A percentile compares a stretch with the other conserved stretches of the same genome.
These are phyloP conservation scores for Phyto melanocephala DNA, from an alignment of 2,888 invertebrate species.

Conservation along the genomic window DNA sequence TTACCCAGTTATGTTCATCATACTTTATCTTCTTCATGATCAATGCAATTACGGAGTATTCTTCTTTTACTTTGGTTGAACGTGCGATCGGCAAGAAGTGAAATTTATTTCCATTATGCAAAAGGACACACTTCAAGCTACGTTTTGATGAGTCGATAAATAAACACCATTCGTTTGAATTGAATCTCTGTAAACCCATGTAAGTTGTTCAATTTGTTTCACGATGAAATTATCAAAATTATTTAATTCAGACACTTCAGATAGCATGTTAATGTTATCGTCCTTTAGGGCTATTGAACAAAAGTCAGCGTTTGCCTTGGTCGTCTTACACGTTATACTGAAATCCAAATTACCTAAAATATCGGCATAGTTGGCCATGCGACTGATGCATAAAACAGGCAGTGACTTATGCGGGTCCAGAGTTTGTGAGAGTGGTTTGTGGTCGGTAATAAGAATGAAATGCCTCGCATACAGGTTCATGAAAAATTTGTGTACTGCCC, in stretches of 20 bases:
- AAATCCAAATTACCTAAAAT: slow-evolving; percentile 17
- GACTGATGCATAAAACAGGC: not conserved
- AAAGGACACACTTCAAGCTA: too few relatives aligned
- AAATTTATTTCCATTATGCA: too few relatives aligned
- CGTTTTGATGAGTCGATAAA: too few relatives aligned
- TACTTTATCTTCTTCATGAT: too few relatives aligned
- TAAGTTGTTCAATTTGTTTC: slow-evolving; percentile 2
- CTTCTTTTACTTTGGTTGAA: not conserved
- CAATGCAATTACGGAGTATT: too few relatives aligned
- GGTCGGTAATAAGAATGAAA: slow-evolving; percentile 10
- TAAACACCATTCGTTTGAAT: too few relatives aligned
- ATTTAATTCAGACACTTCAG: not conserved
- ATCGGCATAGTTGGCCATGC: slow-evolving; percentile 30
- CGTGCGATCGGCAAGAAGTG: too few relatives aligned
- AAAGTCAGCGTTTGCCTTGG: slow-evolving; percentile 26
- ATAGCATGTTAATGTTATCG: not conserved
- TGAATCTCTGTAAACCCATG: too few relatives aligned
- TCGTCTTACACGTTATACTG: not conserved
- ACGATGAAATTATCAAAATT: not conserved
- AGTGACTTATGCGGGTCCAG: slow-evolving; percentile 6
- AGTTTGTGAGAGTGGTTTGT: slow-evolving; percentile 18
- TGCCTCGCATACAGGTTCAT: not conserved
- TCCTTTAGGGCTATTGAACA: not conserved
- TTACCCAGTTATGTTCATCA: too few relatives aligned
- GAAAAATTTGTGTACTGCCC: slow-evolving; percentile 12